Percentiles rank a stretch among this genome's conserved stretches.
Evolutionary conservation across 2,888 invertebrate species (phyloP).

Genomic region (Noctua fimbriata): DNA sequence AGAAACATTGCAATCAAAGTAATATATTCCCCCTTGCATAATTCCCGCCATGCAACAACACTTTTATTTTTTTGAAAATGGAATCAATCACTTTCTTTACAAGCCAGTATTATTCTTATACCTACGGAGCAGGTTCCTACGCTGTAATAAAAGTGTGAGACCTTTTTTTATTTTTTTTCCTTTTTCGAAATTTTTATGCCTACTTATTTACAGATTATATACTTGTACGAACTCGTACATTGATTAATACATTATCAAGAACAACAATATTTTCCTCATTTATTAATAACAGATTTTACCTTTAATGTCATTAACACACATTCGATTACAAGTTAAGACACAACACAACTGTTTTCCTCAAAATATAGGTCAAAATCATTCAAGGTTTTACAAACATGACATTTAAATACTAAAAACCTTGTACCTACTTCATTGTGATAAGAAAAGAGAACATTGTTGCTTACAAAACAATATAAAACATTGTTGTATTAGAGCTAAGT

Average conservation of each 20-base stretch:
- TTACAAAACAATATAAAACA: conserved; percentile 32
- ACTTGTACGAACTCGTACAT: not conserved
- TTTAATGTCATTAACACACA: conserved; percentile 7
- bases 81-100: not conserved
- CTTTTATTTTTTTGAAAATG: not conserved
- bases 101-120: not conserved
- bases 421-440: conserved; percentile 28
- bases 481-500: conserved; percentile 40
- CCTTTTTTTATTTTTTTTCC: not conserved
- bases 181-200: not conserved
- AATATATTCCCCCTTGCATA: not conserved
- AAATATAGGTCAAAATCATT: conserved; percentile 37
- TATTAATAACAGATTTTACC: not conserved
- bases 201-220: not conserved
- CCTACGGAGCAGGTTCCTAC: too few relatives aligned
- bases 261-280: not conserved
- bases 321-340: not conserved
- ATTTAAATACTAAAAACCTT: conserved; percentile 21
- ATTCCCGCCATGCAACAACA: not conserved
- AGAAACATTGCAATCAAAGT: not conserved
- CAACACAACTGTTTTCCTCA: conserved; percentile 31
- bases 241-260: too few relatives aligned
- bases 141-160: not conserved
- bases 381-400: conserved; percentile 27
- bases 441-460: conserved; percentile 13